A percentile compares a stretch with the other conserved stretches of the same genome.
Conservation (phyloP, 2,113 vertebrate genomes). For the Aspidoscelis tigris region DNA sequence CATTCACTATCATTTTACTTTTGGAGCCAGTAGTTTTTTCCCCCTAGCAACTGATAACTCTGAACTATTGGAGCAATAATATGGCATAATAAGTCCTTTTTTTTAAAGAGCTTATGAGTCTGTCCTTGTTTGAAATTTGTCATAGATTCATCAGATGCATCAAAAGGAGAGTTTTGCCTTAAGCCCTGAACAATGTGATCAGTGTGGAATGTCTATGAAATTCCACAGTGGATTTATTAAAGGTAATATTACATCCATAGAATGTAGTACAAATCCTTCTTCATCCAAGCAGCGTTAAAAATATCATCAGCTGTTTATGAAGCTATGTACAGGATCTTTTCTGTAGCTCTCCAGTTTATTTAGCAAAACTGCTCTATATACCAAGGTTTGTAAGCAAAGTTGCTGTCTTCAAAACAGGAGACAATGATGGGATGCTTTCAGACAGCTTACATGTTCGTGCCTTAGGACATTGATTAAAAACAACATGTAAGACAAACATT, state of each 20-base stretch:
- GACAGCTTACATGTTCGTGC: neutral
- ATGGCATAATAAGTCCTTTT: no score
- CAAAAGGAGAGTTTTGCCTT: neutral
- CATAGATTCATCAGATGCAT: neutral
- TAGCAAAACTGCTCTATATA: constrained; percentile 1
- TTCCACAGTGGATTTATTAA: constrained; percentile 23
- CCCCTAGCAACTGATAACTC: no score
- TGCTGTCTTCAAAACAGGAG: neutral
- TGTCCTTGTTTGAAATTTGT: neutral
- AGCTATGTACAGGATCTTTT: neutral
- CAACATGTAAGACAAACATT: neutral
- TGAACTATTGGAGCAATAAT: no score
- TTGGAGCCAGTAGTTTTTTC: no score
- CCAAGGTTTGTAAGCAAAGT: neutral
- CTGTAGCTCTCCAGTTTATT: constrained; percentile 17
- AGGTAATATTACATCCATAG: constrained; percentile 23
- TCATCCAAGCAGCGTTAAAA: constrained; percentile 31
- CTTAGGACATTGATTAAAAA: neutral
- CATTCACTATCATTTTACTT: no score
- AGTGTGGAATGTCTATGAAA: neutral
- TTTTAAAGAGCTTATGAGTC: neutral
- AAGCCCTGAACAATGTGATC: constrained; percentile 12
- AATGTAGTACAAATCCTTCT: constrained; percentile 5
- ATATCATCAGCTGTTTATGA: neutral
- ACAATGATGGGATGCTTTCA: neutral